A percentile compares a stretch with the other conserved stretches of the same genome.
These are phyloP conservation scores for Mystacides longicornis DNA, from an alignment of 2,888 invertebrate species.

Conservation along the genomic window DNA sequence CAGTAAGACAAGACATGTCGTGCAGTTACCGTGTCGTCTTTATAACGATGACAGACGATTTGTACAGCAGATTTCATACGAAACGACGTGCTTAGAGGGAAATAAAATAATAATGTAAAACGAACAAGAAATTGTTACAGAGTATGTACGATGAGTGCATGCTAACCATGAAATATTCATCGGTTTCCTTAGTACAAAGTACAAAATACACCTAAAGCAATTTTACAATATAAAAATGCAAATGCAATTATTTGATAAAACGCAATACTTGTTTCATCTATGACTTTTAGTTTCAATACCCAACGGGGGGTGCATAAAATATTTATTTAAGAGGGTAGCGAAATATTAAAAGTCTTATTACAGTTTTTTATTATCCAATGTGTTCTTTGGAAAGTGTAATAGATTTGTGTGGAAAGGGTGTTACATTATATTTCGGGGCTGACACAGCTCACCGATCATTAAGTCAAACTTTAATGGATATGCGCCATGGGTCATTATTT, in stretches of 20 bases:
- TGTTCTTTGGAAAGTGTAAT: constrained; percentile 20
- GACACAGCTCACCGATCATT: constrained; percentile 15
- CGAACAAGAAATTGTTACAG: too few relatives aligned
- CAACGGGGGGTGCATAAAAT: constrained; percentile 7
- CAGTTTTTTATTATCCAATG: constrained; percentile 24
- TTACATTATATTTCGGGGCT: constrained; percentile 7
- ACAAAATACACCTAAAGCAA: constrained; percentile 16
- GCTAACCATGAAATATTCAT: too few relatives aligned
- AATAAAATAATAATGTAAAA: too few relatives aligned
- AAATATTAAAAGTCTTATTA: constrained; percentile 27
- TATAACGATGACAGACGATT: too few relatives aligned
- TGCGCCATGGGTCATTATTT: background rate
- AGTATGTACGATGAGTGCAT: too few relatives aligned
- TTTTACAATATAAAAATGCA: constrained; percentile 24
- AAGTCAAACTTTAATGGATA: constrained; percentile 4
- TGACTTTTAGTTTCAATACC: constrained; percentile 12
- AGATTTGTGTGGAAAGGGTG: constrained; percentile 15
- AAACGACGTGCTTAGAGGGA: too few relatives aligned
- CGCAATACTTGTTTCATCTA: constrained; percentile 17
- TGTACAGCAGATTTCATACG: too few relatives aligned
- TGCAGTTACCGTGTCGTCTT: too few relatives aligned
- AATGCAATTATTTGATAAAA: constrained; percentile 27
- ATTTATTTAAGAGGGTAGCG: constrained; percentile 16
- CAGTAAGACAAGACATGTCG: too few relatives aligned
- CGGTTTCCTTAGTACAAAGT: too few relatives aligned